These are phyloP conservation scores for Pteropus alecto DNA, from an alignment of 2,113 vertebrate genomes.

Conservation along the genomic window DNA sequence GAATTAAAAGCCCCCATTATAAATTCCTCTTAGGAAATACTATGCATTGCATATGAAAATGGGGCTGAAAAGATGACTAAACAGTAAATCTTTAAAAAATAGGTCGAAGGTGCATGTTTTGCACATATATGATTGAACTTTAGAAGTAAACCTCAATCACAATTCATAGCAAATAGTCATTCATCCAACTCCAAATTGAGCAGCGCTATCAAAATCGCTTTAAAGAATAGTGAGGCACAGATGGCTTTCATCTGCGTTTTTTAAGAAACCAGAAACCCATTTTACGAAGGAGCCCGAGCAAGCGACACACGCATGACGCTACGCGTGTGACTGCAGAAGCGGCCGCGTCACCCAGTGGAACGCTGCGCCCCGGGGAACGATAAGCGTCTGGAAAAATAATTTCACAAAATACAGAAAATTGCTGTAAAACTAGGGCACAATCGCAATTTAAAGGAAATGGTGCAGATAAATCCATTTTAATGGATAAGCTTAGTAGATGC, in stretches of 20 bases:
- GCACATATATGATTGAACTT: neutral
- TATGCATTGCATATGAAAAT: neutral
- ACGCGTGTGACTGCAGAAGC: neutral
- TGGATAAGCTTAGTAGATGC: slow-evolving; percentile 78
- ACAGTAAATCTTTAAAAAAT: neutral
- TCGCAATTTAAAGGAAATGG: slow-evolving; percentile 85
- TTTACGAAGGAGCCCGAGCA: slow-evolving; percentile 3
- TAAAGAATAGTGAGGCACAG: slow-evolving; percentile 4
- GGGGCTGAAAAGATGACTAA: neutral
- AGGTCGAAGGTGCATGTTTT: neutral
- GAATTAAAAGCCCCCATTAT: neutral
- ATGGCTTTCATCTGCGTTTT: slow-evolving; percentile 22
- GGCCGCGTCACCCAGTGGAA: neutral
- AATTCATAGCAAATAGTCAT: slow-evolving; percentile 22
- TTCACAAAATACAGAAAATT: slow-evolving; percentile 80
- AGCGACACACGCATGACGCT: neutral
- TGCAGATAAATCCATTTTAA: slow-evolving; percentile 87
- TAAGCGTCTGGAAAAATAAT: slow-evolving; percentile 60
- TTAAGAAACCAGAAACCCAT: slow-evolving; percentile 46
- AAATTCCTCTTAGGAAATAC: slow-evolving; percentile 13
- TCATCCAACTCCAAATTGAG: slow-evolving; percentile 46
- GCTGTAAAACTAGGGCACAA: slow-evolving; percentile 68
- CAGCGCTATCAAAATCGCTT: slow-evolving; percentile 24
- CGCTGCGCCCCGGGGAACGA: slow-evolving; percentile 14
- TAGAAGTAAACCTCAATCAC: slow-evolving; percentile 26